phyloP scores from a whole-genome alignment of 2,888 invertebrate species.

The Orchesellides sinensis region DNA sequence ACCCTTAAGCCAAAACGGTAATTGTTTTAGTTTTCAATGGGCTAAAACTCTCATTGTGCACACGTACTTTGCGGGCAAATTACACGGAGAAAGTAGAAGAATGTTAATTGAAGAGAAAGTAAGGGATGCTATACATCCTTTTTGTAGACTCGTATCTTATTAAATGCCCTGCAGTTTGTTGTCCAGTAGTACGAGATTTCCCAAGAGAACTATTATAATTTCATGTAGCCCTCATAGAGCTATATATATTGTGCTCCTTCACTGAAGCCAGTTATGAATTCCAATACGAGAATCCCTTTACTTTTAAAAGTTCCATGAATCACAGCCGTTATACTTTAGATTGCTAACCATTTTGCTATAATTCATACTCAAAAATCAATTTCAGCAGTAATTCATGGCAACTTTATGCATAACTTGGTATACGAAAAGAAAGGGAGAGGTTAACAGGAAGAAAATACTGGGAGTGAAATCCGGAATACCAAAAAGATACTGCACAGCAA shows the following conservation, averaged over 20 bases:
- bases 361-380: constrained; percentile 38
- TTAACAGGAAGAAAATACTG: constrained; percentile 3
- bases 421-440: too few relatives aligned
- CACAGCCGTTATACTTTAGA: not conserved
- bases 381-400: constrained; percentile 43
- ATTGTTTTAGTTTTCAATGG: constrained; percentile 57
- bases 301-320: constrained; percentile 15
- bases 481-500: too few relatives aligned
- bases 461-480: too few relatives aligned
- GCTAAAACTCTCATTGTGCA: not conserved
- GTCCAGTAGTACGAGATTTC: constrained; percentile 50
- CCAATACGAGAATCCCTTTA: too few relatives aligned
- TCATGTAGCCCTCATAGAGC: constrained; percentile 21
- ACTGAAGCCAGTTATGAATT: not conserved
- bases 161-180: constrained; percentile 33
- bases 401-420: constrained; percentile 17
- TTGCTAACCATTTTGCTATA: not conserved
- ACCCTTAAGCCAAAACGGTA: constrained; percentile 50
- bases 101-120: constrained; percentile 39
- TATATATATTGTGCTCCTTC: not conserved
- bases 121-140: not conserved
- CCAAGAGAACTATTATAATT: constrained; percentile 57
- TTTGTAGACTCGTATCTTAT: too few relatives aligned
- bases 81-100: constrained; percentile 9
- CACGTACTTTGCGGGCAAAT: too few relatives aligned